Evolutionary conservation across 2,113 vertebrate species (phyloP), one percentile per base, ranked within the genome.

Genomic region (Prionailurus bengalensis): DNA sequence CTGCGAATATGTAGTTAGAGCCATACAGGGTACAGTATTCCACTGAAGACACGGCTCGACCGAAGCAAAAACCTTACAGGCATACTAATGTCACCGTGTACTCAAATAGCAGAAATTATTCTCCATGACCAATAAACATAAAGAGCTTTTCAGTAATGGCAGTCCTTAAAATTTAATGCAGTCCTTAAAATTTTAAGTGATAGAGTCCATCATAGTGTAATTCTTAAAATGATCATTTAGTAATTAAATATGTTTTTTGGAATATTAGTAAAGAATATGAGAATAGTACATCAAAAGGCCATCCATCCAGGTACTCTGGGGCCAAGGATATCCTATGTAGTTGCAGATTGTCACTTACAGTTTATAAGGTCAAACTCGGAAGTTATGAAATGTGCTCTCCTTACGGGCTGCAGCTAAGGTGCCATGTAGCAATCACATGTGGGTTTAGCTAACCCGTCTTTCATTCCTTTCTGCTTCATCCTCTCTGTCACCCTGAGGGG

Each of bases 181-280:
- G 42, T 29, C 21, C 39, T 80, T 55, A 71, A 48, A 42, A 71
- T 79, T 33, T 39, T 33, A 58, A 36, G 53, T 82, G 16, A 29
- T 55, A 42, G 53, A 58, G 27, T 39, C 48, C 19, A 11, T 78
- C 23, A 1, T 13, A 51, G 6, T 81, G 4, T 68, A 68, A 73
- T 68, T 93, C n/a, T 83, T 86, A 45, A 48, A 65, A 42, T 70
- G 39, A 61, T 42, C 74, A 87, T 36, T 82, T 87, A 29, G 23
- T 27, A 12, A 42, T 53, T 39, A 65, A 53, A 65, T 66, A 33
- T 21, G 42, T 39, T 31, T 71, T 9, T 13, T 86, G 53, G 61
- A 68, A 73, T 36, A 23, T 51, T n/a, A 65, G 9, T 27, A 15
- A 87, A 68, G 25, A 65, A 4, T 25, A 45, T 31, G 48, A 53